Evolutionary conservation across 2,113 vertebrate species (phyloP), one percentile per base, ranked within the genome.

Genomic region (Chaenogobius annularis): DNA sequence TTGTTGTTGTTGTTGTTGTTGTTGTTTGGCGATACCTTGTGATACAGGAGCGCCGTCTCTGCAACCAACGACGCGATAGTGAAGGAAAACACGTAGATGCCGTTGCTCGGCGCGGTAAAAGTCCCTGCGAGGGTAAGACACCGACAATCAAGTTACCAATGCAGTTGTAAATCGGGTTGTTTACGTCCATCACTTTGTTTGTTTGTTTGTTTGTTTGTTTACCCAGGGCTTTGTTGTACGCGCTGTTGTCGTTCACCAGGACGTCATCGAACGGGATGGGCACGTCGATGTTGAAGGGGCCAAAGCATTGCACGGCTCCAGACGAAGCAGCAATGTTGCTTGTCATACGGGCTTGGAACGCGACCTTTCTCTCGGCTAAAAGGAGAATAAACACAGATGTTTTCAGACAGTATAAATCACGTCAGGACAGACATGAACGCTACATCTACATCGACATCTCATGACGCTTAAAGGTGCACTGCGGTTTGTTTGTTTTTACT

Each of bases 171-270:
- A 6, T 40, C 8, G 37, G 6, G 2, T 40, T 40, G 37, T 40
- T 40, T 40, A 40, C 6, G 37, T 40, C 6, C 6, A 35, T 35
- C 37, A 40, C 6, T 40, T 40, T 6, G 8, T 40, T 40, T 40
- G 26, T 31, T 31, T 31, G 26, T 40, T 40, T 6, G 8, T 40
- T 40, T 40, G 26, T 31, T 31, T 31, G 26, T n/a, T n/a, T 83
- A 94, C 92, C 92, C 40, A 92, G 12, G 7, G 89, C 47, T 0
- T 87, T 79, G 62, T 92, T 93, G 58, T 90, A 94, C 15, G 80
- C 89, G 1, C 64, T 31, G 23, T 83, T 91, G 2, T 84, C 44
- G 56, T 94, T 93, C 0, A 93, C 80, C 2, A 50, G 1, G 31
- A 92, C 61, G 0, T 1, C 9, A 7, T 15, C 0, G 56, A 85